phyloP scores from a whole-genome alignment of 2,888 invertebrate genomes.

The Synanthedon formicaeformis region DNA sequence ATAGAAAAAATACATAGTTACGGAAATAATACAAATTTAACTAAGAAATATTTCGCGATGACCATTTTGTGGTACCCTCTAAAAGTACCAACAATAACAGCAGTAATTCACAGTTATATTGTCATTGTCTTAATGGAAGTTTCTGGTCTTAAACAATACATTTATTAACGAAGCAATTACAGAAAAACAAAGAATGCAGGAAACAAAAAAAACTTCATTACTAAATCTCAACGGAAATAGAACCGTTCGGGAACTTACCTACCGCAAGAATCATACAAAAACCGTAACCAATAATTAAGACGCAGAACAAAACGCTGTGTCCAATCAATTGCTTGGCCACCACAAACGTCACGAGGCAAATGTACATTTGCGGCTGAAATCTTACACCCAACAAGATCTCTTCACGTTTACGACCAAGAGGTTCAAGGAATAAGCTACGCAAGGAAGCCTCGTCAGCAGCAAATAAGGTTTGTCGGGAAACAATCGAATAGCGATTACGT shows the following conservation, averaged over 20 bases:
- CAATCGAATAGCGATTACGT: constrained; percentile 1
- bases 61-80: too few relatives aligned
- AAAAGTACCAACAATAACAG: too few relatives aligned
- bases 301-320: constrained; percentile 30
- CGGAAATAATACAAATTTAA: too few relatives aligned
- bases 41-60: too few relatives aligned
- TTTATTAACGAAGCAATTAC: neutral
- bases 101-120: too few relatives aligned
- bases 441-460: neutral
- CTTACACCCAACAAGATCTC: neutral
- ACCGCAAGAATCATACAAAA: constrained; percentile 16
- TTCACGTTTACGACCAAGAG: neutral
- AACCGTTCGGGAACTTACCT: constrained; percentile 6
- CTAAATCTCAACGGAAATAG: constrained; percentile 8
- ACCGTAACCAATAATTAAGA: constrained; percentile 18
- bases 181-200: neutral
- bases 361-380: neutral
- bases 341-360: constrained; percentile 17
- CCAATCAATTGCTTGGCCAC: constrained; percentile 42
- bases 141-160: too few relatives aligned
- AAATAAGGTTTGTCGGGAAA: neutral
- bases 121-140: too few relatives aligned
- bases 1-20: too few relatives aligned
- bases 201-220: constrained; percentile 6
- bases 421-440: neutral